Evolutionary conservation across 2,113 vertebrate species (phyloP).

Genomic region (Mormyrus lacerda): DNA sequence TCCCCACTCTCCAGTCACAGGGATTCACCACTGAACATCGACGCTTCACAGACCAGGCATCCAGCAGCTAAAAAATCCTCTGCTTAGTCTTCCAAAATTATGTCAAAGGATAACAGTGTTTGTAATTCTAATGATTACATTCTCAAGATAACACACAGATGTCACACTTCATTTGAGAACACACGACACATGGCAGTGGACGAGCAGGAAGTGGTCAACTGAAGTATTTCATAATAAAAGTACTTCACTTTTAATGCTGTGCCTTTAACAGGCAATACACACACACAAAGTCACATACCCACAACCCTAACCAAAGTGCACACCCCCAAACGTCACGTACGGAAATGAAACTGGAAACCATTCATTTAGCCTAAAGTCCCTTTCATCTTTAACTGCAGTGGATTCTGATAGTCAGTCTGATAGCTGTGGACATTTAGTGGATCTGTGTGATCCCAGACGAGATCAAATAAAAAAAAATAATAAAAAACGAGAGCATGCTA

Average conservation of each 20-base stretch:
- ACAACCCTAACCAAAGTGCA: neutral
- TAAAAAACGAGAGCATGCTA: slow-evolving; percentile 37
- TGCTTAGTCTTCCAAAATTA: neutral
- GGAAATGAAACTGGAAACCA: neutral
- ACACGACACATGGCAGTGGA: neutral
- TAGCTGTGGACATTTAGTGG: neutral
- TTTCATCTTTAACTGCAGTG: neutral
- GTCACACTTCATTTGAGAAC: slow-evolving; percentile 24
- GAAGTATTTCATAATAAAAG: neutral
- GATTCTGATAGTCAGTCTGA: neutral
- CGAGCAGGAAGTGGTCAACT: neutral
- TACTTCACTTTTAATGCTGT: neutral
- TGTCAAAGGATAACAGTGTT: neutral
- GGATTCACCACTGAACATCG: neutral
- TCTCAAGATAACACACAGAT: neutral
- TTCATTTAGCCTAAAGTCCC: neutral
- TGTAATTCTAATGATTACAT: too few relatives aligned
- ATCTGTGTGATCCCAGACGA: neutral
- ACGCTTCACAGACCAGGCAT: neutral
- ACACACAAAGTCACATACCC: neutral
- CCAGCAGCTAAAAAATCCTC: neutral
- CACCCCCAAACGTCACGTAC: neutral
- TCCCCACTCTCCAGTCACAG: neutral
- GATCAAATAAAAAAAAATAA: neutral
- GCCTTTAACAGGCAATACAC: neutral